Base-by-base conservation (phyloP, 1,140 invertebrate genomes). In the Panagrolaimus sp. region DNA sequence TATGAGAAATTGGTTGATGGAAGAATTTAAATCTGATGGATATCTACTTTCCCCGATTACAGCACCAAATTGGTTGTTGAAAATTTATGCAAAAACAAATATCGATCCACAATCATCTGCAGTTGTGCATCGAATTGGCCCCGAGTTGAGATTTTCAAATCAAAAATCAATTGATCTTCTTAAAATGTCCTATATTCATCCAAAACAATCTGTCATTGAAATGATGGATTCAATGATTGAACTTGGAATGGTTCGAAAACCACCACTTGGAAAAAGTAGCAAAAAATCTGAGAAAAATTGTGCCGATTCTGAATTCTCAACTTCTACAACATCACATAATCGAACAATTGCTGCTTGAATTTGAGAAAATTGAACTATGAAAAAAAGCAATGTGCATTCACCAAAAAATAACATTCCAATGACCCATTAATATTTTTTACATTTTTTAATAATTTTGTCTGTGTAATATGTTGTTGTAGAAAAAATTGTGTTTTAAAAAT, bases 1-100 rank as follows among this genome's bases (percentile, higher is more conserved):
- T 58, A 84, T 85, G 28, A 80, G 83, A 17, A 74, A 82, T 48
- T 77, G 80, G 65, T 55, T 85, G 32, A 67, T 77, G 21, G 80
- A 85, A 68, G 78, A 79, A 63, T 79, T 81, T 55, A 73, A 71
- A 71, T 12, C 7, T 32, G 71, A 71, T 24, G 68, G 71, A 26
- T 73, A 74, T 44, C 15, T 67, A 8, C 12, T 73, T 68, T 73
- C 71, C 1, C 71, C 71, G 1, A 62, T 73, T 43, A 63, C 58
- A 15, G 65, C 48, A 1, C 71, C 71, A 6, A 73, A 73, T 48
- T 73, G 71, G 71, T 9, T 67, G 58, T 21, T 73, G 1, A 71
- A 48, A 45, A n/a, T 73, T 8, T 73, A 73, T 24, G 71, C 71
- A 26, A 73, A 73, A 52, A 74, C 71, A 9, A 67, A 66, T 17